These are phyloP conservation scores for Volucella inflata DNA, from an alignment of 2,888 invertebrate species.

Conservation along the genomic window DNA sequence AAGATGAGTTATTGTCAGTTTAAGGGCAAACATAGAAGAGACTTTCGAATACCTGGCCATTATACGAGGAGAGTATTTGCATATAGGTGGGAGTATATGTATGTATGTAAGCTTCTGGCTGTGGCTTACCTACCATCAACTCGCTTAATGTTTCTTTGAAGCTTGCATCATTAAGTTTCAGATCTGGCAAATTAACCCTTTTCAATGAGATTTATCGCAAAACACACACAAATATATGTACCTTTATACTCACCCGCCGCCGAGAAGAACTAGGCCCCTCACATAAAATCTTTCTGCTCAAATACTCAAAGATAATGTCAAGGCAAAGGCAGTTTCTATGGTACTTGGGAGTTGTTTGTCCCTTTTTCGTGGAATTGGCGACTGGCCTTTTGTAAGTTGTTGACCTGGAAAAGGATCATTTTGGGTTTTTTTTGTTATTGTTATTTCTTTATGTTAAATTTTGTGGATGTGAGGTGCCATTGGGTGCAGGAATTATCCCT, in stretches of 20 bases:
- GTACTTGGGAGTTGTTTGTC: constrained; percentile 47
- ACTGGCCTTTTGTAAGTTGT: constrained; percentile 62
- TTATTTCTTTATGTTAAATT: constrained; percentile 19
- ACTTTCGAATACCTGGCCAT: neutral
- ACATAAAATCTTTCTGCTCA: constrained; percentile 52
- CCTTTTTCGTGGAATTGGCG: constrained; percentile 51
- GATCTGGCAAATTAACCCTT: constrained; percentile 72
- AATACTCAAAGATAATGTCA: constrained; percentile 64
- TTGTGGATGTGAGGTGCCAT: constrained; percentile 20
- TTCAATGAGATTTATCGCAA: constrained; percentile 65
- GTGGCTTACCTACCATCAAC: constrained; percentile 25
- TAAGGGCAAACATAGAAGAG: constrained; percentile 31
- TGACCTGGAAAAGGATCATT: constrained; percentile 72
- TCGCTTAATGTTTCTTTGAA: constrained; percentile 39
- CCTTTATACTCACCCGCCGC: neutral
- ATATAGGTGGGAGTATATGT: neutral
- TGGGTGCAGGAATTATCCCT: constrained; percentile 42
- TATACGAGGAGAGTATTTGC: too few species aligned
- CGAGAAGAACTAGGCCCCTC: neutral
- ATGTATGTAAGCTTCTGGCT: constrained; percentile 9
- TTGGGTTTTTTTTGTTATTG: constrained; percentile 39
- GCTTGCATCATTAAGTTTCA: constrained; percentile 65
- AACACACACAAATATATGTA: constrained; percentile 11
- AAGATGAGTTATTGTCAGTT: constrained; percentile 63
- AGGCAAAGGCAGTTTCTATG: constrained; percentile 58